Conservation (phyloP, 2,113 vertebrate genomes). For the Puma concolor region DNA sequence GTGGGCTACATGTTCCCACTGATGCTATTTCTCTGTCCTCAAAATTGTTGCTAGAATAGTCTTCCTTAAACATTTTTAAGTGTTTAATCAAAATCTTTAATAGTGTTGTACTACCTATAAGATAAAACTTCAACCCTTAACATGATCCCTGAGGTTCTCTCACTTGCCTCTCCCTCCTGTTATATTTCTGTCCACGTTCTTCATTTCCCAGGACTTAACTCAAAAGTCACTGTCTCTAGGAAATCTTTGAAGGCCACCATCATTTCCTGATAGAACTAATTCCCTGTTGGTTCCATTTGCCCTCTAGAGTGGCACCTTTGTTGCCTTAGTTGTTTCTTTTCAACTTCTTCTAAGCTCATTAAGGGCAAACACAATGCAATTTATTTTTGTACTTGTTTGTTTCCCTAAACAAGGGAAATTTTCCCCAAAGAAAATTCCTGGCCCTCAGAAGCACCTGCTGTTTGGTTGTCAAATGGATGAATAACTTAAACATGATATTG, state of each 20-base stretch:
- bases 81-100: neutral
- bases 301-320: neutral
- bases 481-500: neutral
- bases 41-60: neutral
- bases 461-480: neutral
- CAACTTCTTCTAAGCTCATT: neutral
- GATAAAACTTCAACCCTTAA: neutral
- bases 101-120: neutral
- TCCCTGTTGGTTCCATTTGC: neutral
- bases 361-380: neutral
- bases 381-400: neutral
- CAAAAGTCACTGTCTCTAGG: neutral
- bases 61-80: neutral
- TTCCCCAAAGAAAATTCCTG: neutral
- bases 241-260: neutral
- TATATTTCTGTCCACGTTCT: neutral
- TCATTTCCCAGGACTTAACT: neutral
- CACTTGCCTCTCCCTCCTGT: neutral
- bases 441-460: neutral
- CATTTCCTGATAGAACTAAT: neutral
- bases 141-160: neutral
- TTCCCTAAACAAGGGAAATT: neutral
- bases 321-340: neutral
- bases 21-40: neutral
- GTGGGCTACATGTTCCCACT: rapidly evolving